Percentiles rank a stretch among this genome's conserved stretches.
Evolutionary conservation across 1,140 invertebrate genomes (phyloP).

Genomic region (Pomacea maculata): DNA sequence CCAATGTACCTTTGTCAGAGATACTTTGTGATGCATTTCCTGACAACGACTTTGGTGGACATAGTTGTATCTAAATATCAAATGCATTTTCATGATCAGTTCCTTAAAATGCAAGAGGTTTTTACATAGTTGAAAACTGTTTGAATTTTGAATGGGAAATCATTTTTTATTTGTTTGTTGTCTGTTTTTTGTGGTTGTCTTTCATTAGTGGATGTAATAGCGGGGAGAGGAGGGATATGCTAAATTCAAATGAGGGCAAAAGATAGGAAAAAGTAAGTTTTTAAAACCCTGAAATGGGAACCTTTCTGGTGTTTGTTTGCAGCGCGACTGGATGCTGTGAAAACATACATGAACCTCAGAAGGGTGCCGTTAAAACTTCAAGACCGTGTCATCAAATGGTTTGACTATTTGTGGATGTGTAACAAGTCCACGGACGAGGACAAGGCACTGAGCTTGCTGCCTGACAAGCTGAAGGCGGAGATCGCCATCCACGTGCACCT

Average conservation of each 20-base stretch:
- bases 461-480: slow-evolving; percentile 97
- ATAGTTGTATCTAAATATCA: too few species aligned
- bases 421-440: slow-evolving; percentile 99
- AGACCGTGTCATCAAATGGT: slow-evolving; percentile 99
- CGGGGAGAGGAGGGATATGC: too few species aligned
- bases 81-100: too few species aligned
- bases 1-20: too few species aligned
- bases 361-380: slow-evolving; percentile 94
- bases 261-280: too few species aligned
- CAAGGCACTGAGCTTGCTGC: slow-evolving; percentile 68
- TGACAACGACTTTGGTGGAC: too few species aligned
- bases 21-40: too few species aligned
- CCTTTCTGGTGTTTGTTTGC: slow-evolving; percentile 55
- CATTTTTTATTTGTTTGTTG: neutral
- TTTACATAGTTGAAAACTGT: too few species aligned
- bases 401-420: slow-evolving; percentile 98
- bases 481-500: slow-evolving; percentile 99
- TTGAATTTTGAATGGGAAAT: neutral
- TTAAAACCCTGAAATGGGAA: neutral
- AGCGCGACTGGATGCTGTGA: slow-evolving; percentile 98
- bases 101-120: too few species aligned
- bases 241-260: too few species aligned
- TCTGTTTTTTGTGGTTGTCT: neutral
- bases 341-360: slow-evolving; percentile 97
- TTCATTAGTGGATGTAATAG: too few species aligned